Conservation (phyloP, 2,113 vertebrate species). For the Hemibagrus wyckioides region DNA sequence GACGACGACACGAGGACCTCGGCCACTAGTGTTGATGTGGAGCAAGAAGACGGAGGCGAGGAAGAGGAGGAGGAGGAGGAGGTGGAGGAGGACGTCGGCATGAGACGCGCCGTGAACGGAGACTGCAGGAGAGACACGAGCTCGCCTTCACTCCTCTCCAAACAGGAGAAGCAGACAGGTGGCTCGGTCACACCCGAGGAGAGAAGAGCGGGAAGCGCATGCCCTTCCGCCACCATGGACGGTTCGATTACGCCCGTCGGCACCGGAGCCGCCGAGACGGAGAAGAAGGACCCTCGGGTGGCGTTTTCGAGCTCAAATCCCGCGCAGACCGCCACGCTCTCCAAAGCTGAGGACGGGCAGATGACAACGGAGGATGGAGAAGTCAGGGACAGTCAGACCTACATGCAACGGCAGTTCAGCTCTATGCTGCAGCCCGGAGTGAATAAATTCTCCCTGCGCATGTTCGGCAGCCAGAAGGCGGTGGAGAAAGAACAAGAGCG, state of each 20-base stretch:
- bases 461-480: constrained; percentile 98
- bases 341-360: constrained; percentile 76
- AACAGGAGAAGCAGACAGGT: constrained; percentile 70
- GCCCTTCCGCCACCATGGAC: constrained; percentile 66
- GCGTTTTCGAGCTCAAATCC: constrained; percentile 37
- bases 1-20: constrained; percentile 27
- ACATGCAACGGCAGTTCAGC: constrained; percentile 95
- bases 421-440: constrained; percentile 95
- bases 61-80: constrained; percentile 18
- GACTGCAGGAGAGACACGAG: constrained; percentile 78
- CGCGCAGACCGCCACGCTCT: constrained; percentile 61
- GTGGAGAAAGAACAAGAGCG: constrained; percentile 93
- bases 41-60: constrained; percentile 17
- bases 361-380: constrained; percentile 80
- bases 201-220: constrained; percentile 52
- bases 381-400: constrained; percentile 81
- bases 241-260: constrained; percentile 64
- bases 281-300: constrained; percentile 32
- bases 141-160: constrained; percentile 71
- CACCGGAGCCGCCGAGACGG: constrained; percentile 33
- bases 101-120: constrained; percentile 82
- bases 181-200: constrained; percentile 58
- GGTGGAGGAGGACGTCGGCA: constrained; percentile 62
- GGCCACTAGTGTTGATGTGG: constrained; percentile 35
- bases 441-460: constrained; percentile 98